These are phyloP conservation scores for Octonoba sinensis DNA, from an alignment of 2,888 invertebrate species.

Conservation along the genomic window DNA sequence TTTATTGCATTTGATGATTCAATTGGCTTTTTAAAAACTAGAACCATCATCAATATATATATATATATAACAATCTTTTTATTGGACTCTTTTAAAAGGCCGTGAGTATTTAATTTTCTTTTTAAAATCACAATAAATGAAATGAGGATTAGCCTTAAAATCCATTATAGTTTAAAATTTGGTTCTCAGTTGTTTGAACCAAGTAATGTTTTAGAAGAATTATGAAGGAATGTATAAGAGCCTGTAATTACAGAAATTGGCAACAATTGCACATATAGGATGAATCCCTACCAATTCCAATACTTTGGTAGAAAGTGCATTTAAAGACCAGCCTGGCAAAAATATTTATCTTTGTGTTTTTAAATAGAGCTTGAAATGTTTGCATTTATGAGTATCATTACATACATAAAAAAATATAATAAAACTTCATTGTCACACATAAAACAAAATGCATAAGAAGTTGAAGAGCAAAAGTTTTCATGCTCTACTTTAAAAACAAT, in stretches of 20 bases:
- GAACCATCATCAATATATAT: too few relatives aligned
- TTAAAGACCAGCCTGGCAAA: constrained; percentile 61
- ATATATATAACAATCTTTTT: too few relatives aligned
- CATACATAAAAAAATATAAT: background rate
- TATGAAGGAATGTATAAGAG: constrained; percentile 52
- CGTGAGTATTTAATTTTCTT: too few relatives aligned
- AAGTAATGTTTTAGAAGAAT: background rate
- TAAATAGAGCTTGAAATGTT: constrained; percentile 54
- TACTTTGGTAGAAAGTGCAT: constrained; percentile 59
- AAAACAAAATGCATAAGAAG: background rate
- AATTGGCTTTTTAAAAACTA: too few relatives aligned
- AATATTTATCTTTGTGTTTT: constrained; percentile 48
- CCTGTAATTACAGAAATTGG: constrained; percentile 24
- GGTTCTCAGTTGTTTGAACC: too few relatives aligned
- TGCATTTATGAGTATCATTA: background rate
- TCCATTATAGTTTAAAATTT: too few relatives aligned
- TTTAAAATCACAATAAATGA: too few relatives aligned
- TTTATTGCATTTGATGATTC: too few relatives aligned
- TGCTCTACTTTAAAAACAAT: too few relatives aligned
- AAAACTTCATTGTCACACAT: background rate
- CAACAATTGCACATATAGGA: constrained; percentile 53
- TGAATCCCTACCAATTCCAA: constrained; percentile 31
- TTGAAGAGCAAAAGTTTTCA: too few relatives aligned
- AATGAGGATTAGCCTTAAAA: too few relatives aligned
- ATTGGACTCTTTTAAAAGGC: too few relatives aligned